Evolutionary conservation across 2,888 invertebrate genomes (phyloP).

Genomic region (Agrilus mali): DNA sequence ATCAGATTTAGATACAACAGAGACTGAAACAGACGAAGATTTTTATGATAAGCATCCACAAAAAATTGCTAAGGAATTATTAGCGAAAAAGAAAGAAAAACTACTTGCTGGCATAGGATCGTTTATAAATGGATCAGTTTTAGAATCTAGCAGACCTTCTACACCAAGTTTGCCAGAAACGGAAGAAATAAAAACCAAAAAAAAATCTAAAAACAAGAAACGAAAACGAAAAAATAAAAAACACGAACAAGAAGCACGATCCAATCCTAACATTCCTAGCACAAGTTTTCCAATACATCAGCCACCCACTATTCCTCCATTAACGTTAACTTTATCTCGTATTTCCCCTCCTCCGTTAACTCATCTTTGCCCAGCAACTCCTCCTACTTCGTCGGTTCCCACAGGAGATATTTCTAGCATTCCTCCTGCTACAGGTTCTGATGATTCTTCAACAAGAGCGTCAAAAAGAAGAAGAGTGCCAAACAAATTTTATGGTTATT

Average conservation of each 20-base stretch:
- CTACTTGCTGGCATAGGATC: constrained; percentile 50
- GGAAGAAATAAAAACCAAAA: constrained; percentile 46
- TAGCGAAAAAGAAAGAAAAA: constrained; percentile 64
- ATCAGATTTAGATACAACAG: constrained; percentile 74
- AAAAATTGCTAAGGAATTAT: constrained; percentile 53
- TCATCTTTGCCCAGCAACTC: constrained; percentile 18
- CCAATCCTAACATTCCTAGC: constrained; percentile 14
- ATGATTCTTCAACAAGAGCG: constrained; percentile 51
- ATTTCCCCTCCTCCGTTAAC: constrained; percentile 24
- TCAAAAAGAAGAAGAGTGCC: constrained; percentile 73
- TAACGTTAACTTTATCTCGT: constrained; percentile 18
- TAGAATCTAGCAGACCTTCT: constrained; percentile 49
- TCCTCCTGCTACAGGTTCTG: constrained; percentile 6
- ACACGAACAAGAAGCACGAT: constrained; percentile 32
- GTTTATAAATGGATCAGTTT: constrained; percentile 45
- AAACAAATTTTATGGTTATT: constrained; percentile 79
- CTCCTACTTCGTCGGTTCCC: constrained; percentile 11
- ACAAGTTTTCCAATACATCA: constrained; percentile 11
- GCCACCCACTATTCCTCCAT: constrained; percentile 22
- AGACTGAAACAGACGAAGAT: constrained; percentile 78
- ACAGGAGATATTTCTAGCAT: constrained; percentile 1
- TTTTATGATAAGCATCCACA: constrained; percentile 79
- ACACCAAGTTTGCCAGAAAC: constrained; percentile 44
- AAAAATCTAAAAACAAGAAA: constrained; percentile 43
- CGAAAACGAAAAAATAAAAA: constrained; percentile 34